Evolutionary conservation across 2,797 vertebrate genomes (phyloP).

Genomic region (Agapornis canus): DNA sequence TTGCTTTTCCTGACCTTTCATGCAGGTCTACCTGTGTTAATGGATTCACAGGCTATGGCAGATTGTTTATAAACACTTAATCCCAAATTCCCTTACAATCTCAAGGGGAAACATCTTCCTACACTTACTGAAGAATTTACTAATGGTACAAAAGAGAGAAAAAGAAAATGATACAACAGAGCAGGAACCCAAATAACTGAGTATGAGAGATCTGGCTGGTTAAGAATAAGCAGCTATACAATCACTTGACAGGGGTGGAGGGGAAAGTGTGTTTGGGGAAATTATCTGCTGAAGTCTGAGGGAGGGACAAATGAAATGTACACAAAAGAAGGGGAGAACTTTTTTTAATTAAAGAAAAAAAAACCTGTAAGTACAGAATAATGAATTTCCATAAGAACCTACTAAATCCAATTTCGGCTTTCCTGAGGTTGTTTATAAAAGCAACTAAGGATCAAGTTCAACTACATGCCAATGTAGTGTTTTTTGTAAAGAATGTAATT

Average conservation of each 20-base stretch:
- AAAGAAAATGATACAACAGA: background rate
- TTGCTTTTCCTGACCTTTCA: constrained; percentile 21
- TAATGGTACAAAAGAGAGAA: background rate
- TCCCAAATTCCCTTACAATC: background rate
- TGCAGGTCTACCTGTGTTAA: background rate
- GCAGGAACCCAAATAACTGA: background rate
- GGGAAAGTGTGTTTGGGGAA: background rate
- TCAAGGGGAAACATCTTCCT: background rate
- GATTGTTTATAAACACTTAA: background rate
- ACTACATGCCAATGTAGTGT: accelerated
- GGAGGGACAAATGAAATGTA: background rate
- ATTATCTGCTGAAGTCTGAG: background rate
- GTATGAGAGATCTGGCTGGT: background rate
- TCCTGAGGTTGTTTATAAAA: background rate
- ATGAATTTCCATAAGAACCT: background rate
- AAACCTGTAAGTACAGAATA: background rate
- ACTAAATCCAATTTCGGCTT: background rate
- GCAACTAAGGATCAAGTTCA: background rate
- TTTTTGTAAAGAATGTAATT: background rate
- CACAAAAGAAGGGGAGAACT: background rate
- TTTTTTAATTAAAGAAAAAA: background rate
- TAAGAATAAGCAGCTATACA: background rate
- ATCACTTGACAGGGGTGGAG: accelerated
- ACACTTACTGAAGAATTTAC: background rate
- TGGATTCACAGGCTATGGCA: background rate